Evolutionary conservation across 2,888 invertebrate species (phyloP), one percentile per base, ranked within the genome.

Genomic region (Pseudanteris insignis): DNA sequence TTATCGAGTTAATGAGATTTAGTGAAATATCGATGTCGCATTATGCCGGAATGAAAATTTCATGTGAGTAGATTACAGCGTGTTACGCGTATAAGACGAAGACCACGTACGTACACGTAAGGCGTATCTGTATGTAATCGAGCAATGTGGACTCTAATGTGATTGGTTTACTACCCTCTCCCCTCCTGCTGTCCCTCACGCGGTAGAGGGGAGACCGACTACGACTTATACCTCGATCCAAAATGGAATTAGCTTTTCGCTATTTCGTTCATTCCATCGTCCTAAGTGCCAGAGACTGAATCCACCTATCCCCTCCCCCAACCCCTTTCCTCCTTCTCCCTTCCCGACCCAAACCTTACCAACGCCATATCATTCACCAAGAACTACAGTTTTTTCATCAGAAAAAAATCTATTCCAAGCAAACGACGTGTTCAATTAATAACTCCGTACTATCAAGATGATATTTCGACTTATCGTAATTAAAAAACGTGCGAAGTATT

Each of bases 181-280:
- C n/a, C n/a, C n/a, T n/a, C n/a, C n/a, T n/a, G n/a, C n/a, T n/a
- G n/a, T n/a, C n/a, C n/a, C n/a, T n/a, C n/a, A 57, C 54, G 33
- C 34, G 58, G 33, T 21, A 30, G n/a, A n/a, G n/a, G n/a, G n/a
- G n/a, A n/a, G n/a, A n/a, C n/a, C 36, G 53, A 34, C 54, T 66
- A 55, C 66, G 68, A 70, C 70, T 68, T 69, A 65, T 69, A 67
- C 62, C 59, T 61, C 65, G 68, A 67, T 43, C 57, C 69, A 67
- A 73, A 75, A 73, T 74, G 73, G 70, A 75, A 75, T 75, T 75
- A 75, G 71, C 73, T 74, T 73, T 71, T 71, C 69, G 71, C 74
- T 71, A 72, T 73, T 72, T 71, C 69, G 66, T 58, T 54, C 63
- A 67, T 70, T 69, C 67, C 67, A 71, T 71, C 67, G 66, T 67